phyloP scores from a whole-genome alignment of 2,113 vertebrate genomes.

The Mustela lutreola region DNA sequence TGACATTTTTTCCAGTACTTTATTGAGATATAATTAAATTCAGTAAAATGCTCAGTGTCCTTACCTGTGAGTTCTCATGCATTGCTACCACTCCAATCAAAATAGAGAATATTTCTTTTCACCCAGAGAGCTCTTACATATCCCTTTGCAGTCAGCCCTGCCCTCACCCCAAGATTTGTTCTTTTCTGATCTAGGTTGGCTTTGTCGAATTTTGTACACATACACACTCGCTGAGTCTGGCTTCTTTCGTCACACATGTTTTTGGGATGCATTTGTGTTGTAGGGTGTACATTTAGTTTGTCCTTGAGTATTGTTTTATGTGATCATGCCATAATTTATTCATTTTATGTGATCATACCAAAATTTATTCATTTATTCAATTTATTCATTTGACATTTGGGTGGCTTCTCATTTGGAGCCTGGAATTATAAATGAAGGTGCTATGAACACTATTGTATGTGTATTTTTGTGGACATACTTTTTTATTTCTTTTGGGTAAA shows the following conservation, averaged over 20 bases:
- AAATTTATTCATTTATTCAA: background rate
- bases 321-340: background rate
- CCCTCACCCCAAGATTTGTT: background rate
- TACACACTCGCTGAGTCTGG: background rate
- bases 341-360: background rate
- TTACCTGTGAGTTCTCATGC: background rate
- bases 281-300: background rate
- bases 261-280: background rate
- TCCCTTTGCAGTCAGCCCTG: background rate
- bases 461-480: conserved; percentile 21
- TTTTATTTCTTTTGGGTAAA: conserved; percentile 25
- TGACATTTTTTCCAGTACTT: background rate
- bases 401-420: background rate
- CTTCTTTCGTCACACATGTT: background rate
- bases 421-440: background rate
- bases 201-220: background rate
- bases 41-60: background rate
- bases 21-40: background rate
- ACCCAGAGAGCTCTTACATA: background rate
- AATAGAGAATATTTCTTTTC: background rate
- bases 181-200: background rate
- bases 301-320: background rate
- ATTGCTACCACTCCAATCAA: background rate
- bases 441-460: background rate
- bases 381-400: background rate